Percentiles rank a stretch among this genome's conserved stretches.
Conservation (phyloP, 2,888 invertebrate species). For the Clivina fossor region DNA sequence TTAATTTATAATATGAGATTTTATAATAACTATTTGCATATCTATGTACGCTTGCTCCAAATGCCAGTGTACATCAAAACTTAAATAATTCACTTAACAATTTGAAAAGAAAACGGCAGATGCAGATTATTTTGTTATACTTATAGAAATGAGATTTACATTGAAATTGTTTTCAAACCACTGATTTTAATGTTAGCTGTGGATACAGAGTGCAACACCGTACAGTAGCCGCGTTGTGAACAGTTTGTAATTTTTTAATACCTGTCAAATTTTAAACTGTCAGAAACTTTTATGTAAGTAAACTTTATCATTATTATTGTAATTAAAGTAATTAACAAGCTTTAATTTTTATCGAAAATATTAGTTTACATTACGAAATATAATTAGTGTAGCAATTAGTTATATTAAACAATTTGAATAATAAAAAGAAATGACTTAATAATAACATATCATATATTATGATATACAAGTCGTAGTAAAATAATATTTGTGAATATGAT, state of each 20-base stretch:
- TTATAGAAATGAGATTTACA: conserved; percentile 7
- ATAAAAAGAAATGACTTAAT: conserved; percentile 7
- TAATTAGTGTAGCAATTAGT: too few relatives aligned
- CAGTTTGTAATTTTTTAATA: conserved; percentile 8
- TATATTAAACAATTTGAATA: too few relatives aligned
- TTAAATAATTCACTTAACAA: conserved; percentile 27
- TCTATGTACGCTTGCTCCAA: conserved; percentile 34
- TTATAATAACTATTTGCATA: conserved; percentile 33
- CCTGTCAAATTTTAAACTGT: conserved; percentile 1
- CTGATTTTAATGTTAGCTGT: conserved; percentile 11
- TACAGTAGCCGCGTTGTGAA: too few relatives aligned
- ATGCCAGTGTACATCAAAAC: conserved; percentile 31
- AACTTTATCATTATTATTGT: conserved; percentile 4
- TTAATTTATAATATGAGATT: conserved; percentile 22
- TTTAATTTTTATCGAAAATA: not conserved
- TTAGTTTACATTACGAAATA: not conserved
- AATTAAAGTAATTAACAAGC: too few relatives aligned
- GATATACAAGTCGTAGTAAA: conserved; percentile 3
- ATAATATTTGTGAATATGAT: not conserved
- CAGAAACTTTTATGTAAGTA: conserved; percentile 17
- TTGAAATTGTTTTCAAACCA: conserved; percentile 18
- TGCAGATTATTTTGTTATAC: conserved; percentile 22
- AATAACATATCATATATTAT: conserved; percentile 18
- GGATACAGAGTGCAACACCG: conserved; percentile 1
- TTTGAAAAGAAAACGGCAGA: conserved; percentile 18